phyloP scores from a whole-genome alignment of 2,797 vertebrate species.

The Bradypodion pumilum region DNA sequence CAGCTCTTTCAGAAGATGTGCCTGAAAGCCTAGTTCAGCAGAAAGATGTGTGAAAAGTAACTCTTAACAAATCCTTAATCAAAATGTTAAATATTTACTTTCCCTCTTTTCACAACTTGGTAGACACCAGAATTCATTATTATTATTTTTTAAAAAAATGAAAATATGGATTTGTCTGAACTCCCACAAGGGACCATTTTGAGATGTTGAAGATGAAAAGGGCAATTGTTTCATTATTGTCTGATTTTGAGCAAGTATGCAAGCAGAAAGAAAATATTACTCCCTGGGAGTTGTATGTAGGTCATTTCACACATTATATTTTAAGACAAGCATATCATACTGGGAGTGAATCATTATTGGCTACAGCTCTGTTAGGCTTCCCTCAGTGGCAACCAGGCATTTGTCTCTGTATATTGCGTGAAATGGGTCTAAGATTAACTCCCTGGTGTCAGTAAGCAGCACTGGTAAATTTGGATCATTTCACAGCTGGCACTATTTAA shows the following conservation, averaged over 20 bases:
- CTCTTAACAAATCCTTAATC: neutral
- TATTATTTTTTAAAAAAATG: neutral
- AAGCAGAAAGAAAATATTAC: neutral
- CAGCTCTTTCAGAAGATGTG: neutral
- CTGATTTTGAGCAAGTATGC: neutral
- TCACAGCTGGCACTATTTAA: neutral
- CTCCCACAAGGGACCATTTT: neutral
- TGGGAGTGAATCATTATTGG: neutral
- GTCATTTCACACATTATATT: neutral
- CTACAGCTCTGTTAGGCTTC: neutral
- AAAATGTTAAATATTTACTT: slow-evolving; percentile 20
- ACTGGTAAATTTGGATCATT: neutral
- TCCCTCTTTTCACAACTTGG: neutral
- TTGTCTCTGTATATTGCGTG: neutral
- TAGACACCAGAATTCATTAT: neutral
- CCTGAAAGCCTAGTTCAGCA: neutral
- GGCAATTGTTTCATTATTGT: neutral
- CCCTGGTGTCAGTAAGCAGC: neutral
- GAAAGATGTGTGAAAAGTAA: neutral
- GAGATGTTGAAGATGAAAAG: neutral
- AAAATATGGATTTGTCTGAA: neutral
- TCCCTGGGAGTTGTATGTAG: neutral
- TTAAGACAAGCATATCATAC: neutral
- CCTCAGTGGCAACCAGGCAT: neutral
- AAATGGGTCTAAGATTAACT: neutral